Evolutionary conservation across 1,140 invertebrate genomes (phyloP), one percentile per base, ranked within the genome.

Genomic region (Drosophila azteca): DNA sequence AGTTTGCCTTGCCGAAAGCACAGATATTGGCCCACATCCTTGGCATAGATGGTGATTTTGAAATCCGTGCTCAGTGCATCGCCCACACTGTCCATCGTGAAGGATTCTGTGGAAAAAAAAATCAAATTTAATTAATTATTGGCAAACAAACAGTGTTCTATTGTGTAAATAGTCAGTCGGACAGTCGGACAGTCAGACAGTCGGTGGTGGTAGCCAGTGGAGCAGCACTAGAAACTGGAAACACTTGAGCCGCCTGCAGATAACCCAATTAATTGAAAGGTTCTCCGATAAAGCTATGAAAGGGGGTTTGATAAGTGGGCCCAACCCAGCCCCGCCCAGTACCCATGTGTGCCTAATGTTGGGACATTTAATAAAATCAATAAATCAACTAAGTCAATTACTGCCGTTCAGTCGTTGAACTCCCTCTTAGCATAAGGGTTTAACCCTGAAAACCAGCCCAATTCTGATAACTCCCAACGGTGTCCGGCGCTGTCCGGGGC

Each of bases 221-320:
- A n/a, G 41, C 24, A n/a, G 41, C 1, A 20, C 17, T 20, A 20
- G 17, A 20, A 20, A 20, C 17, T 20, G 53, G 54, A 20, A 45
- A 48, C 71, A 81, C 82, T 85, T 65, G 49, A 87, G 24, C 35
- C 70, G 48, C 51, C 45, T 20, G 31, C 62, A 83, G 83, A 88
- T 88, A 88, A 88, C 83, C 83, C 83, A 88, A 88, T 88, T 89
- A 88, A 89, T 79, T 83, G 79, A 88, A 89, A 88, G 79, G 63
- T 88, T 88, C 79, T 87, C 11, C 64, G 83, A 87, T 87, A 87
- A 83, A 88, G 83, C 88, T 82, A 65, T 79, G 78, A 88, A 79
- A 74, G 82, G 74, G 54, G 35, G 35, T 79, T 76, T 76, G 82
- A 87, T 87, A 88, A 82, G 83, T 65, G 61, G 59, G 48, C 9